These are phyloP conservation scores for Microplitis demolitor DNA, from an alignment of 1,140 invertebrate species.

Conservation along the genomic window DNA sequence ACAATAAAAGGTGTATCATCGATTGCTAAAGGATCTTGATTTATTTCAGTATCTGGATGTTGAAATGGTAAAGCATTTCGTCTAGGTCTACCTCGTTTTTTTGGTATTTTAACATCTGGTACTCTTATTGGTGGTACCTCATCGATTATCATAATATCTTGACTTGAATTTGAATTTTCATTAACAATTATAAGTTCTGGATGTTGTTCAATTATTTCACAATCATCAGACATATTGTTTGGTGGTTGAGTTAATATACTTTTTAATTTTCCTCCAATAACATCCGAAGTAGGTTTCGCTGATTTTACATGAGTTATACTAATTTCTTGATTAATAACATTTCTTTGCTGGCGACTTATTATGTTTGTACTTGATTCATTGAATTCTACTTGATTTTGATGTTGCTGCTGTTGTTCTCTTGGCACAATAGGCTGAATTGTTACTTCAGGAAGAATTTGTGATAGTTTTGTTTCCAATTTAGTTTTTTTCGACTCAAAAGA, in stretches of 20 bases:
- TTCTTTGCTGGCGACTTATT: constrained; percentile 55
- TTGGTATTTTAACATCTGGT: constrained; percentile 49
- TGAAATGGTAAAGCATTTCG: constrained; percentile 41
- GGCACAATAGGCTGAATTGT: constrained; percentile 52
- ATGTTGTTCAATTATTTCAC: constrained; percentile 56
- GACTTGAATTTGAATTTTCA: constrained; percentile 59
- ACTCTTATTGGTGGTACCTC: constrained; percentile 46
- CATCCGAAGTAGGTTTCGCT: constrained; percentile 22
- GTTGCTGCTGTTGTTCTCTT: constrained; percentile 40
- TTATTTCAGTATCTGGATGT: constrained; percentile 20
- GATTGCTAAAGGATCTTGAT: constrained; percentile 49
- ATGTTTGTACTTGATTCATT: constrained; percentile 42
- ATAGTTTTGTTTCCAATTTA: constrained; percentile 51
- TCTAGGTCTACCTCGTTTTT: constrained; percentile 54
- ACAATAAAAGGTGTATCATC: constrained; percentile 39
- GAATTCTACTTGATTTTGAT: constrained; percentile 16
- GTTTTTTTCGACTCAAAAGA: constrained; percentile 52
- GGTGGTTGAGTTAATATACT: constrained; percentile 38
- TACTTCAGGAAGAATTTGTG: constrained; percentile 53
- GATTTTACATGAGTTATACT: constrained; percentile 54
- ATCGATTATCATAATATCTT: constrained; percentile 59
- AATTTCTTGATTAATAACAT: constrained; percentile 56
- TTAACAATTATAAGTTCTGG: constrained; percentile 59
- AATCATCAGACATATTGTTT: constrained; percentile 39
- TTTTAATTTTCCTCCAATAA: constrained; percentile 49